Evolutionary conservation across 2,113 vertebrate genomes (phyloP).

Genomic region (Tetrao urogallus): DNA sequence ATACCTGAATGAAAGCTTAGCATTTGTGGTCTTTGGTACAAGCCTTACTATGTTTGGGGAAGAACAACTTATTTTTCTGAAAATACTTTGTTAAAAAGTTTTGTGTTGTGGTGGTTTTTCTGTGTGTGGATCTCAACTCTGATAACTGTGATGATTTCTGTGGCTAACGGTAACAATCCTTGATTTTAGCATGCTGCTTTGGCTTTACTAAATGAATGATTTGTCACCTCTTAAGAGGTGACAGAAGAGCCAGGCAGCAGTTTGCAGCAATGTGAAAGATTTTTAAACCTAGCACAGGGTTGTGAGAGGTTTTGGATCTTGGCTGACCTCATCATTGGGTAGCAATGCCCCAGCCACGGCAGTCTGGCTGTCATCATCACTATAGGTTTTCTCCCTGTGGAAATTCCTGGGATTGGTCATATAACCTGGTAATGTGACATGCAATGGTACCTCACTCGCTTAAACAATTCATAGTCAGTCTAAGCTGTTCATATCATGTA

Average conservation of each 20-base stretch:
- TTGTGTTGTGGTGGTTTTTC: too few relatives aligned
- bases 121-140: neutral
- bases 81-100: neutral
- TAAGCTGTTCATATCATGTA: neutral
- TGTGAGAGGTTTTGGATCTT: neutral
- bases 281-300: neutral
- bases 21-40: neutral
- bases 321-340: neutral
- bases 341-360: neutral
- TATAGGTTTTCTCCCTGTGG: neutral
- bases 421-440: neutral
- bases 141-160: neutral
- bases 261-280: neutral
- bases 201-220: neutral
- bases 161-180: neutral
- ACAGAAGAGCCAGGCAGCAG: neutral
- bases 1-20: neutral
- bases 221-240: neutral
- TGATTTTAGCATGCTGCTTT: neutral
- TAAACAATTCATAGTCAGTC: neutral
- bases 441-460: neutral
- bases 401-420: neutral
- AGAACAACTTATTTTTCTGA: neutral
- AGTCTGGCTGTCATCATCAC: neutral
- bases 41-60: neutral